phyloP scores from a whole-genome alignment of 2,113 vertebrate genomes.

The Pontoporia blainvillei region DNA sequence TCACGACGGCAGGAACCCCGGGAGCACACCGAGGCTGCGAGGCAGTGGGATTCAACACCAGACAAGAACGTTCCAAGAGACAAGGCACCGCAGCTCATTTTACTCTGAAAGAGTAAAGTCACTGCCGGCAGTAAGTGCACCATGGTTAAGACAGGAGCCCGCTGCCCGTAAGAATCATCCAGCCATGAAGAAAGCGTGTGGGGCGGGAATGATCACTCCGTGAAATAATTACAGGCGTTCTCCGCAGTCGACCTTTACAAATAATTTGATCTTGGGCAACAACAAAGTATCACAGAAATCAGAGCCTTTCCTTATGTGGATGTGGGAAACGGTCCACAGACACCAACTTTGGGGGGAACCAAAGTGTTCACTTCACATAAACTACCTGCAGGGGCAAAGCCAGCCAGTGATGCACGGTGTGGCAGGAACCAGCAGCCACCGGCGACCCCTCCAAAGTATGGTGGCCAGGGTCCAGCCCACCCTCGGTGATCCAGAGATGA shows the following conservation, averaged over 20 bases:
- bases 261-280: not conserved
- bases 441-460: fast-evolving
- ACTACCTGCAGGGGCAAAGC: fast-evolving
- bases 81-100: not conserved
- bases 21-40: not conserved
- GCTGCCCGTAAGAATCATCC: fast-evolving
- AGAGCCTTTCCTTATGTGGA: not conserved
- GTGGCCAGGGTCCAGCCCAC: fast-evolving
- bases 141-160: fast-evolving
- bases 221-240: not conserved
- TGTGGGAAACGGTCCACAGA: not conserved
- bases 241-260: not conserved
- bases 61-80: not conserved
- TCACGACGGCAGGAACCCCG: fast-evolving
- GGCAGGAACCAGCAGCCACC: not conserved
- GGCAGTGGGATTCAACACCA: not conserved
- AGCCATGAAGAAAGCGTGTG: not conserved
- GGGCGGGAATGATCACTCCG: not conserved
- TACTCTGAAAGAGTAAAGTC: not conserved
- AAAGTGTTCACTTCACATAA: not conserved
- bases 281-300: not conserved
- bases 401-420: fast-evolving
- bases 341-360: not conserved
- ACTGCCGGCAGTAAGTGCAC: fast-evolving
- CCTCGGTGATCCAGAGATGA: not conserved